These are phyloP conservation scores for Beris morrisii DNA, from an alignment of 2,888 invertebrate species.

Conservation along the genomic window DNA sequence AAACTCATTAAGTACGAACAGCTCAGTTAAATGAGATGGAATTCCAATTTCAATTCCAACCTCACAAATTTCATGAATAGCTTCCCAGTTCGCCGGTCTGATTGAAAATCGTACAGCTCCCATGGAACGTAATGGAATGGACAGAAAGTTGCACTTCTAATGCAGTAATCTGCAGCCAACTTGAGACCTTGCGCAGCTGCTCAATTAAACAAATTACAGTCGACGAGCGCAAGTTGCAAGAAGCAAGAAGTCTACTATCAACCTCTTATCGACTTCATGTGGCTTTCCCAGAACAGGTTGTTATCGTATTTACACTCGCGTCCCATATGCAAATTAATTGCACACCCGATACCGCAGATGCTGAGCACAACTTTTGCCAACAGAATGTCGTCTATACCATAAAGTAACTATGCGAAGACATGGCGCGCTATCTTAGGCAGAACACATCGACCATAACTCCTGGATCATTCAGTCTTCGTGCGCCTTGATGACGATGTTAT, in stretches of 20 bases:
- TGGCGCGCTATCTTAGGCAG: too few relatives aligned
- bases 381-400: too few relatives aligned
- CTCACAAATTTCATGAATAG: constrained; percentile 1
- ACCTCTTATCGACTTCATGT: constrained; percentile 13
- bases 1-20: constrained; percentile 15
- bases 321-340: constrained; percentile 38
- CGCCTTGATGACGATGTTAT: too few relatives aligned
- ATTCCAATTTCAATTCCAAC: constrained; percentile 9
- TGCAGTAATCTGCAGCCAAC: too few relatives aligned
- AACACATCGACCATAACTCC: too few relatives aligned
- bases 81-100: too few relatives aligned
- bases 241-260: not conserved
- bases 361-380: too few relatives aligned
- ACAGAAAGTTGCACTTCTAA: too few relatives aligned
- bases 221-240: constrained; percentile 1
- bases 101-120: too few relatives aligned
- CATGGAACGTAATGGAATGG: too few relatives aligned
- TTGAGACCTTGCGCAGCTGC: not conserved
- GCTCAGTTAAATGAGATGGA: not conserved
- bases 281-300: constrained; percentile 29
- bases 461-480: too few relatives aligned
- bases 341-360: constrained; percentile 10
- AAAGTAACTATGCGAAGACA: too few relatives aligned
- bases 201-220: constrained; percentile 28
- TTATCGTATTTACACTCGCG: constrained; percentile 35